These are phyloP conservation scores for Saxicola maurus DNA, from an alignment of 2,797 vertebrate species.

Conservation along the genomic window DNA sequence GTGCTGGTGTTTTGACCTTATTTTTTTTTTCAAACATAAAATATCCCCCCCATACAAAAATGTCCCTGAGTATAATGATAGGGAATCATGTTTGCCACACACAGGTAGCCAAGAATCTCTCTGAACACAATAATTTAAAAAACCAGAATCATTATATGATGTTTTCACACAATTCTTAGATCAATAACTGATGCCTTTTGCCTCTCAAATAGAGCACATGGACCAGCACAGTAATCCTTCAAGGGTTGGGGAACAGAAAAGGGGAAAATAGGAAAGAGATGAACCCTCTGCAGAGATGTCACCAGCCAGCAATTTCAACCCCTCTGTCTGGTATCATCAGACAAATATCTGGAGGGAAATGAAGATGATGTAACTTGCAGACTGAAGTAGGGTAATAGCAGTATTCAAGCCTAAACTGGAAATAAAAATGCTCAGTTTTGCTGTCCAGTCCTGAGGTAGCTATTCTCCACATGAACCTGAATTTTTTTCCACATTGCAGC, in stretches of 20 bases:
- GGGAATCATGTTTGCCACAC: not conserved
- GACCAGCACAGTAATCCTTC: not conserved
- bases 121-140: not conserved
- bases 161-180: not conserved
- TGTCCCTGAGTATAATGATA: fast-evolving
- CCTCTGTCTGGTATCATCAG: not conserved
- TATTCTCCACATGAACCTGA: not conserved
- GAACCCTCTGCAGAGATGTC: not conserved
- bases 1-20: fast-evolving
- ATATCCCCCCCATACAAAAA: not conserved
- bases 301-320: not conserved
- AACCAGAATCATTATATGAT: fast-evolving
- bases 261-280: fast-evolving
- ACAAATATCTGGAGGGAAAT: not conserved
- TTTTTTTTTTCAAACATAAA: not conserved
- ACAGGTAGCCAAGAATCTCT: not conserved
- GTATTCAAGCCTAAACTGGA: not conserved
- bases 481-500: not conserved
- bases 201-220: fast-evolving
- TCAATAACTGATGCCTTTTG: not conserved
- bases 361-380: not conserved
- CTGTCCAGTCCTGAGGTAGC: not conserved
- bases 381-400: not conserved
- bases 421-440: not conserved
- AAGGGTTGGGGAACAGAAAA: not conserved